phyloP scores from a whole-genome alignment of 2,888 invertebrate species.

The Rhogogaster chlorosoma region DNA sequence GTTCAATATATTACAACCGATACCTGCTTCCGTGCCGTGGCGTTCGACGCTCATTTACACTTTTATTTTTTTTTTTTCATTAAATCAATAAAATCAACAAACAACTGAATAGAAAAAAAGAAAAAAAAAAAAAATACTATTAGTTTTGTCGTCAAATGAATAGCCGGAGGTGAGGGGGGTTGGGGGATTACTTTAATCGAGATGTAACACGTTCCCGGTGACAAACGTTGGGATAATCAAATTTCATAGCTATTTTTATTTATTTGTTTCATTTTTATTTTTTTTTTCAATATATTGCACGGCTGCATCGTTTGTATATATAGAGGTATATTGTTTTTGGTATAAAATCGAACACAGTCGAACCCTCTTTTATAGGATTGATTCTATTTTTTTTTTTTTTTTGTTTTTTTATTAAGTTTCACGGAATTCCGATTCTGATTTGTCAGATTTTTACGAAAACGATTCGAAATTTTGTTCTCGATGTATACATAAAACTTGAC shows the following conservation, averaged over 20 bases:
- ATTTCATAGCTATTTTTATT: not conserved
- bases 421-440: not conserved
- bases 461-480: not conserved
- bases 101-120: not conserved
- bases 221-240: conserved; percentile 6
- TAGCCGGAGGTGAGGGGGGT: not conserved
- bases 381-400: not conserved
- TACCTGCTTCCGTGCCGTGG: not conserved
- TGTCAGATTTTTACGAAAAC: not conserved
- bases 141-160: not conserved
- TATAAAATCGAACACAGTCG: not conserved
- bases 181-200: not conserved
- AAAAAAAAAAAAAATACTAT: not conserved
- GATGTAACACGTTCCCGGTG: not conserved
- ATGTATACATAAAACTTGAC: not conserved
- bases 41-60: not conserved
- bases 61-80: not conserved
- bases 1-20: not conserved
- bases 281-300: not conserved
- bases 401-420: not conserved
- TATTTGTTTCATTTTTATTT: not conserved
- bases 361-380: not conserved
- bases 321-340: not conserved
- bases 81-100: not conserved
- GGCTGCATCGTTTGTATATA: not conserved